A percentile compares a stretch with the other conserved stretches of the same genome.
Conservation (phyloP, 2,113 vertebrate species). For the Pholis gunnellus region DNA sequence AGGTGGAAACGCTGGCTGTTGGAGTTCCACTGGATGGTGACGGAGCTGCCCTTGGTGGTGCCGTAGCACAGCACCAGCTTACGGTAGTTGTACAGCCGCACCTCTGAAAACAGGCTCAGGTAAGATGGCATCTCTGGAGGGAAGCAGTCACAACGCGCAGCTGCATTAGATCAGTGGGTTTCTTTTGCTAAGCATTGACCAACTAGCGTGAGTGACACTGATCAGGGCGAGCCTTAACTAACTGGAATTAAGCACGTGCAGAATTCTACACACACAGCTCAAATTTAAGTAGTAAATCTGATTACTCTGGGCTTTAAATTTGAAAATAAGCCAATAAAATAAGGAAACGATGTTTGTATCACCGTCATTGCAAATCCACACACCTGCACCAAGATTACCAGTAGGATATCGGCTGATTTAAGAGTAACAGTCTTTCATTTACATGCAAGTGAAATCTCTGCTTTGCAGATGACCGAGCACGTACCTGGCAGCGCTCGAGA, state of each 20-base stretch:
- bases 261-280: background rate
- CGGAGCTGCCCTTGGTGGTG: conserved; percentile 97
- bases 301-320: background rate
- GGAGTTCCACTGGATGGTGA: conserved; percentile 99
- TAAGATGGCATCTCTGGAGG: conserved; percentile 93
- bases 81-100: conserved; percentile 97
- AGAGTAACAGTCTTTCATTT: background rate
- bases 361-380: background rate
- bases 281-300: background rate
- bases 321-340: background rate
- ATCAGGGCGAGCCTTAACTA: background rate
- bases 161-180: background rate
- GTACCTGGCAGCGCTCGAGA: conserved; percentile 92
- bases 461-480: background rate
- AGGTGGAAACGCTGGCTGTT: conserved; percentile 94
- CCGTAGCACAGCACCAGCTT: conserved; percentile 98
- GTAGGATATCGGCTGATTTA: background rate
- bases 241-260: background rate
- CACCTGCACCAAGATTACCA: background rate
- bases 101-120: conserved; percentile 94
- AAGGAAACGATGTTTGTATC: background rate
- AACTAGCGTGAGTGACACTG: background rate
- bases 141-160: conserved; percentile 14
- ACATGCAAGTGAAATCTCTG: background rate
- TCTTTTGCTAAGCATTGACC: background rate